Evolutionary conservation across 2,113 vertebrate genomes (phyloP), one percentile per base, ranked within the genome.

Genomic region (Callocephalon fimbriatum): DNA sequence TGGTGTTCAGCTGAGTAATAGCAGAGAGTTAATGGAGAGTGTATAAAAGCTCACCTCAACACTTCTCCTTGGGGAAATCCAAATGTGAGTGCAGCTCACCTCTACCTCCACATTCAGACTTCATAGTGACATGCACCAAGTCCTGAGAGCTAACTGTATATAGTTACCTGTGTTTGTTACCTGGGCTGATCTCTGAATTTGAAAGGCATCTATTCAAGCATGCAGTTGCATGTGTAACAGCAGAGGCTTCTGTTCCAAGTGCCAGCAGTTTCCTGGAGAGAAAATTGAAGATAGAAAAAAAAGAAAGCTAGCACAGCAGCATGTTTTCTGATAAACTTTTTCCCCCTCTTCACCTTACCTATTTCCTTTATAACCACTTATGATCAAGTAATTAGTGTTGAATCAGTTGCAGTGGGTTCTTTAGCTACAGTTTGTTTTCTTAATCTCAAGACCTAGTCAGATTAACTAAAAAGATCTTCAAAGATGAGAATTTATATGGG

Each of bases 401-500:
- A 86, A 44, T 58, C 26, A 62, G 72, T 73, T 90, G 79, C 42
- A 61, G 40, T 44, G 45, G 5, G 42, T 74, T 67, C 58, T 53
- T 81, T 51, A 47, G 27, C n/a, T 76, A 42, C 25, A 59, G 45
- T 73, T 80, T 74, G 17, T 53, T 80, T 95, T 91, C 83, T 86
- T 87, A 51, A 73, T 87, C 79, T 97, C 81, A 96, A 94, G 51
- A 31, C 53, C 83, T 13, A 67, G 65, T 37, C 66, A 82, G 56
- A 85, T 67, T 50, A 9, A 48, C 21, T 71, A 85, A 68, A 63
- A 79, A 68, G 31, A 47, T 94, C 53, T 86, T 66, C 77, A 88
- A 78, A 87, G 35, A 56, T 78, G 25, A 90, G 61, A 50, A 77
- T 89, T n/a, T 37, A 85, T 70, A 48, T 74, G 48, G 70, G 77